These are phyloP conservation scores for Neogale vison DNA, from an alignment of 2,113 vertebrate genomes.

Conservation along the genomic window DNA sequence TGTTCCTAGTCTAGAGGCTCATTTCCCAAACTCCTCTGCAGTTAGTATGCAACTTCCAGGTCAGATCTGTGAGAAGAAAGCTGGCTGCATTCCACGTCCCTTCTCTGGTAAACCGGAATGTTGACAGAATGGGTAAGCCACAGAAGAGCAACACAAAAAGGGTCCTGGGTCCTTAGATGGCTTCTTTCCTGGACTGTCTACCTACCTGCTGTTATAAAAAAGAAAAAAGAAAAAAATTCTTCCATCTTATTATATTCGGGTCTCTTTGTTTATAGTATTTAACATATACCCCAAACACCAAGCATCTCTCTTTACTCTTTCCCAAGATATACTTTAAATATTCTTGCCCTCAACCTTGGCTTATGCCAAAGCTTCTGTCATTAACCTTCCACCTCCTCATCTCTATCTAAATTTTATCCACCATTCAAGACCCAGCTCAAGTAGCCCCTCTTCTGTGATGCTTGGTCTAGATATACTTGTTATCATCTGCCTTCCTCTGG, in stretches of 20 bases:
- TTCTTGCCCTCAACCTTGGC: background rate
- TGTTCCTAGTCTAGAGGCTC: background rate
- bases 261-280: background rate
- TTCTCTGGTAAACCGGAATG: background rate
- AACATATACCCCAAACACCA: background rate
- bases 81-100: background rate
- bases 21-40: background rate
- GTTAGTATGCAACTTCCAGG: background rate
- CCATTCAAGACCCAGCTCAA: background rate
- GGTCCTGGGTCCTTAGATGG: background rate
- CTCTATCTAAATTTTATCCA: background rate
- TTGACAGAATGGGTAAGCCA: background rate
- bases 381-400: background rate
- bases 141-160: background rate
- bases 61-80: background rate
- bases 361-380: background rate
- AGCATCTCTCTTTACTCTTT: background rate
- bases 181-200: background rate
- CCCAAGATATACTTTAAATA: background rate
- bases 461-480: background rate
- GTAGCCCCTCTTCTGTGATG: background rate
- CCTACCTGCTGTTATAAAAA: background rate
- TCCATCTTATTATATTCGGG: background rate
- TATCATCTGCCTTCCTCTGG: background rate
- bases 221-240: background rate